These are phyloP conservation scores for Chiroxiphia lanceolata DNA, from an alignment of 2,797 vertebrate species.

Conservation along the genomic window DNA sequence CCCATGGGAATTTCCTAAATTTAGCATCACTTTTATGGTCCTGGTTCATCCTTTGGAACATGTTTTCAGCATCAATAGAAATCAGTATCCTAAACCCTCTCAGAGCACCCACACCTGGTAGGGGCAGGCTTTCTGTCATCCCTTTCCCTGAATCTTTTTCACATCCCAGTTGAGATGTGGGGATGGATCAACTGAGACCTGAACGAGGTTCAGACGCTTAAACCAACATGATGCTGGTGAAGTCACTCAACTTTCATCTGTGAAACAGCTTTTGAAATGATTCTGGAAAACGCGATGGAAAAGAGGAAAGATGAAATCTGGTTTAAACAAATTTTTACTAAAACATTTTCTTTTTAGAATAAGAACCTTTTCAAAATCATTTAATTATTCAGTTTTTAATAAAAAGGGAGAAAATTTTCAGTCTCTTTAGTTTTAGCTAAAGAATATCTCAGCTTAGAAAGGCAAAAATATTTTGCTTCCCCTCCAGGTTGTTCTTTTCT, in stretches of 20 bases:
- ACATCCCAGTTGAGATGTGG: fast-evolving
- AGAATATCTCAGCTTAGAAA: not conserved
- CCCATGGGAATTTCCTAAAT: not conserved
- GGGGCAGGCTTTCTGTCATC: not conserved
- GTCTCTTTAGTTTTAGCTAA: not conserved
- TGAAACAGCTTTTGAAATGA: not conserved
- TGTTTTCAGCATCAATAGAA: not conserved
- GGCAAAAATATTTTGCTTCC: not conserved
- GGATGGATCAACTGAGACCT: fast-evolving
- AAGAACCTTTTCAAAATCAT: not conserved
- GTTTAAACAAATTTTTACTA: not conserved
- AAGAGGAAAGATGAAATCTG: not conserved
- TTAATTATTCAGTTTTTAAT: not conserved
- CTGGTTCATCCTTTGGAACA: not conserved
- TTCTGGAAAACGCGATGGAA: fast-evolving
- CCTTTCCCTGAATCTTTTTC: not conserved
- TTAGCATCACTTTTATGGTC: too few relatives aligned
- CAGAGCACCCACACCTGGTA: not conserved
- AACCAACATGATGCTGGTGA: too few relatives aligned
- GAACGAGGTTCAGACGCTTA: not conserved
- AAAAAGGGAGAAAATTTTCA: fast-evolving
- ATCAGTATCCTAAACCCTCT: too few relatives aligned
- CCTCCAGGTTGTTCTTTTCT: not conserved
- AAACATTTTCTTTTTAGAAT: fast-evolving
- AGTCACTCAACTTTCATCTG: not conserved